These are phyloP conservation scores for Boloria selene DNA, from an alignment of 2,888 invertebrate species.

Conservation along the genomic window DNA sequence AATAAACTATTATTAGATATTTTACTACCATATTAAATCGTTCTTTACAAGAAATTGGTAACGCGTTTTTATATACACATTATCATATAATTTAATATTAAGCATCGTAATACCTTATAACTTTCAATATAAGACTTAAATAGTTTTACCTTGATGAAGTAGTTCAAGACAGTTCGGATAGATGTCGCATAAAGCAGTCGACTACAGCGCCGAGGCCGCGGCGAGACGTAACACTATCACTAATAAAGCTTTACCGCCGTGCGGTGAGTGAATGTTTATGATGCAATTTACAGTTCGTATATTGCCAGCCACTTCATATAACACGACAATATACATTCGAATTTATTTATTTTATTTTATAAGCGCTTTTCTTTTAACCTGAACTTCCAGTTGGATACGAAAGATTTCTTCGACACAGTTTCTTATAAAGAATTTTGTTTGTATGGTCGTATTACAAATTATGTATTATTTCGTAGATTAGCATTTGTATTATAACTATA, in stretches of 20 bases:
- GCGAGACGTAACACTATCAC: constrained; percentile 49
- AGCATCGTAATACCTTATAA: too few relatives aligned
- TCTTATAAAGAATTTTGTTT: neutral
- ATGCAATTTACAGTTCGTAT: constrained; percentile 76
- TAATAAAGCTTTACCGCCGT: constrained; percentile 45
- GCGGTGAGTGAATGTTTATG: constrained; percentile 67
- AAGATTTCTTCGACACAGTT: neutral
- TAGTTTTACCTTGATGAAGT: constrained; percentile 39
- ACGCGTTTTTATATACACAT: neutral
- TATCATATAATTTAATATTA: neutral
- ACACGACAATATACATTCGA: constrained; percentile 66
- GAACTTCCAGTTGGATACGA: constrained; percentile 8
- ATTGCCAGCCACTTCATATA: constrained; percentile 73
- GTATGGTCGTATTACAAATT: neutral
- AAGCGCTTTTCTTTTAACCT: constrained; percentile 24
- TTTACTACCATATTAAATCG: neutral
- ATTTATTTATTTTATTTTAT: constrained; percentile 48
- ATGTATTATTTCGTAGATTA: too few relatives aligned
- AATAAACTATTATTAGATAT: neutral
- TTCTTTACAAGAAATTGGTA: neutral
- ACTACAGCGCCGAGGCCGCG: constrained; percentile 47
- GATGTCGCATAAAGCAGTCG: constrained; percentile 59
- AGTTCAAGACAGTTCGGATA: constrained; percentile 56
- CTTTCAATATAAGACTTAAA: too few relatives aligned
- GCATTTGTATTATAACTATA: neutral